phyloP scores from a whole-genome alignment of 2,888 invertebrate genomes.

The Calephelis perditalis region DNA sequence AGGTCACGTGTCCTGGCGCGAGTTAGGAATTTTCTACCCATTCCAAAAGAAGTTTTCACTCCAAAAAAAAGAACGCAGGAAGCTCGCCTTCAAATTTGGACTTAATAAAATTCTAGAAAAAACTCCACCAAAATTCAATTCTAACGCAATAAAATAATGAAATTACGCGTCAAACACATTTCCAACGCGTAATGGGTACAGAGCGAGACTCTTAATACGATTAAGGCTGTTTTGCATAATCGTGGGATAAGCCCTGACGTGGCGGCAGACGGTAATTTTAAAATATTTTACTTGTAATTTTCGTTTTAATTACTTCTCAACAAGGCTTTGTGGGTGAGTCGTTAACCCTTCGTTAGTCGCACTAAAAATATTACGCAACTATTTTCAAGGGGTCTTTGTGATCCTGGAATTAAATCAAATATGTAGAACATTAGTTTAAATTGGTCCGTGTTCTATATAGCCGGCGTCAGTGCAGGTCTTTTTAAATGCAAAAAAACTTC shows the following conservation, averaged over 20 bases:
- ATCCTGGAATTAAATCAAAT: too few relatives aligned
- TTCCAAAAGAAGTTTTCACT: too few relatives aligned
- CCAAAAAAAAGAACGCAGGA: too few relatives aligned
- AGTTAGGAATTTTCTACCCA: too few relatives aligned
- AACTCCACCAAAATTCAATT: conserved; percentile 57
- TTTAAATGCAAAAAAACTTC: too few relatives aligned
- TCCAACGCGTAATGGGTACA: conserved; percentile 46
- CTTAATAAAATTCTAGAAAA: conserved; percentile 43
- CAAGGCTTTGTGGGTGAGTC: background rate
- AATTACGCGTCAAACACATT: conserved; percentile 70
- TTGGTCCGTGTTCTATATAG: too few relatives aligned
- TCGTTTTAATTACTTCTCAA: conserved; percentile 6
- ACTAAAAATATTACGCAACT: too few relatives aligned
- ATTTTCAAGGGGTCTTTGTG: too few relatives aligned
- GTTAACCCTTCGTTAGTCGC: background rate
- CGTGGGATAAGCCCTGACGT: conserved; percentile 30
- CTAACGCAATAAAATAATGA: conserved; percentile 62
- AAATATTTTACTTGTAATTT: conserved; percentile 20
- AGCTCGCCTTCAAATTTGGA: conserved; percentile 9
- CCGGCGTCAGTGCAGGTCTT: too few relatives aligned
- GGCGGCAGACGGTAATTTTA: conserved; percentile 20
- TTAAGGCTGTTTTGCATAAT: conserved; percentile 68
- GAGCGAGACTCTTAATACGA: conserved; percentile 47
- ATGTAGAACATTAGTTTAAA: too few relatives aligned
- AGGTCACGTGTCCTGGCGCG: too few relatives aligned